These are phyloP conservation scores for Ameiurus melas DNA, from an alignment of 2,113 vertebrate species.

Conservation along the genomic window DNA sequence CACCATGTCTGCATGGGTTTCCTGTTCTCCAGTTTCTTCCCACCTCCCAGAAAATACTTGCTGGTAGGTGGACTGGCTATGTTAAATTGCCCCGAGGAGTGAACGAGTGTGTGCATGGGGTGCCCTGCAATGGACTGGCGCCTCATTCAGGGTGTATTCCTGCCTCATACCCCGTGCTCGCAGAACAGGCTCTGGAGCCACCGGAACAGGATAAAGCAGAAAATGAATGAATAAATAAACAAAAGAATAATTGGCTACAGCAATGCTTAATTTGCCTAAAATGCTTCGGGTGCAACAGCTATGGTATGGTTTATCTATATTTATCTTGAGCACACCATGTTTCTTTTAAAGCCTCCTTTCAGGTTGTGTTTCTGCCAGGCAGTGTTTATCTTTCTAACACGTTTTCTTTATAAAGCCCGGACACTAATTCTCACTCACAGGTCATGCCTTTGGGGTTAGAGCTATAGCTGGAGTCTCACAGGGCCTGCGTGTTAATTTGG, in stretches of 20 bases:
- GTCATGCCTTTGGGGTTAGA: conserved; percentile 28
- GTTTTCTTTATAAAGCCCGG: background rate
- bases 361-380: background rate
- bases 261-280: conserved; percentile 8
- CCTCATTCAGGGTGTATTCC: background rate
- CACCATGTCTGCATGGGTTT: background rate
- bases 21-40: background rate
- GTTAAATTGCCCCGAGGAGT: background rate
- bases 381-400: conserved; percentile 9
- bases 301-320: background rate
- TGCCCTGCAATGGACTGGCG: background rate
- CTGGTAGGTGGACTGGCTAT: background rate
- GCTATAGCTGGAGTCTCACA: conserved; percentile 38
- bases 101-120: background rate
- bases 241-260: background rate
- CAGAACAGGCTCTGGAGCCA: background rate
- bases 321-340: background rate
- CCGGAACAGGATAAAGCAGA: background rate
- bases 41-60: background rate
- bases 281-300: conserved; percentile 10
- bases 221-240: background rate
- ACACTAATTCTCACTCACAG: conserved; percentile 41
- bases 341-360: conserved; percentile 7
- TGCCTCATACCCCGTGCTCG: background rate
- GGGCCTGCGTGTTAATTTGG: conserved; percentile 9